Evolutionary conservation across 1,140 invertebrate genomes (phyloP).

Genomic region (Caenorhabditis latens): DNA sequence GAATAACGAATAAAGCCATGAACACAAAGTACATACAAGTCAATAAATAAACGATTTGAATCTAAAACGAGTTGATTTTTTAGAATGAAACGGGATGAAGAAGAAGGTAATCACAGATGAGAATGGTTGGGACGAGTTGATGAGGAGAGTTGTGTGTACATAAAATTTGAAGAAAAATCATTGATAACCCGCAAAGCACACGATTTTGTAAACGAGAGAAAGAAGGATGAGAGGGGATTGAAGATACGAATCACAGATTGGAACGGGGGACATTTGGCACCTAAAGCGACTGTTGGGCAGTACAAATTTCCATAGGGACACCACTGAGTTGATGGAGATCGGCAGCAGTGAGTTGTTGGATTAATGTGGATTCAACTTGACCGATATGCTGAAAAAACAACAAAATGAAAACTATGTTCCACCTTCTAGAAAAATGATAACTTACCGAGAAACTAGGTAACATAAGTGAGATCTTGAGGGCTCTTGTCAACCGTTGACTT

Average conservation of each 20-base stretch:
- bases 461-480: slow-evolving; percentile 57
- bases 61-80: not conserved
- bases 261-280: not conserved
- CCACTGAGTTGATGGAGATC: slow-evolving; percentile 57
- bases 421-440: not conserved
- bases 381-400: slow-evolving; percentile 61
- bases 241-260: not conserved
- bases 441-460: slow-evolving; percentile 64
- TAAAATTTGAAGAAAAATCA: not conserved
- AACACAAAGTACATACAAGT: slow-evolving; percentile 25
- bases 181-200: slow-evolving; percentile 35
- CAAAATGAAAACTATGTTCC: not conserved
- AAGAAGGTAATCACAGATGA: slow-evolving; percentile 20
- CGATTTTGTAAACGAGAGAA: not conserved
- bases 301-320: slow-evolving; percentile 60
- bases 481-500: slow-evolving; percentile 44
- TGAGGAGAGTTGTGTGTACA: slow-evolving; percentile 2
- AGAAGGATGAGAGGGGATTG: not conserved
- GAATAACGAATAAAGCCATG: slow-evolving; percentile 27
- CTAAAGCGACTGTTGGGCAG: slow-evolving; percentile 44
- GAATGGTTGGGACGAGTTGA: not conserved
- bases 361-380: slow-evolving; percentile 59
- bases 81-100: not conserved
- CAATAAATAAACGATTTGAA: not conserved
- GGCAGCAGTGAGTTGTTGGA: slow-evolving; percentile 44